Percentiles rank a stretch among this genome's conserved stretches.
phyloP scores from a whole-genome alignment of 2,888 invertebrate genomes.

The Platyscelio sp. region DNA sequence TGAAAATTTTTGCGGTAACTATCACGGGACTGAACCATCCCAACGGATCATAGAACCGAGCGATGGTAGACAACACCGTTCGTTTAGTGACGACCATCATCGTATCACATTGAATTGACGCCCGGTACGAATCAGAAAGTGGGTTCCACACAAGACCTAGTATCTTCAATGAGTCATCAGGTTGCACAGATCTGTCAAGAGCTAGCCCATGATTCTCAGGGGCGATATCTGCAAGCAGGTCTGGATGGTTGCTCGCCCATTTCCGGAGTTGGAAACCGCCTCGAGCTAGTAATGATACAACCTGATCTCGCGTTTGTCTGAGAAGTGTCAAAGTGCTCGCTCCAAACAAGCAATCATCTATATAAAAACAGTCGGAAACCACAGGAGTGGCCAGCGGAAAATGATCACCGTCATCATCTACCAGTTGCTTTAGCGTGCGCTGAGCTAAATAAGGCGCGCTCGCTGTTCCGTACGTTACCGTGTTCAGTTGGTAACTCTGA shows the following conservation, averaged over 20 bases:
- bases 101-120: background rate
- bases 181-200: background rate
- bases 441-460: slow-evolving; percentile 31
- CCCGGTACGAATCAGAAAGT: background rate
- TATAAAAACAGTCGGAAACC: background rate
- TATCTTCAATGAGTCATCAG: background rate
- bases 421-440: slow-evolving; percentile 39
- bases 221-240: background rate
- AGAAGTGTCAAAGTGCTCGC: background rate
- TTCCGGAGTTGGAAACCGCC: slow-evolving; percentile 20
- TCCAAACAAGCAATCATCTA: slow-evolving; percentile 32
- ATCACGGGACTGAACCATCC: background rate
- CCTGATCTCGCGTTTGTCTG: background rate
- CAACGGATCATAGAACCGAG: background rate
- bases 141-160: background rate
- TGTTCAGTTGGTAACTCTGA: slow-evolving; percentile 9
- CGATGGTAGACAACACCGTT: background rate
- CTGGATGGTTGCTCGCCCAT: slow-evolving; percentile 30
- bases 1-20: background rate
- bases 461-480: slow-evolving; percentile 39
- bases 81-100: background rate
- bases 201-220: background rate
- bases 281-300: background rate
- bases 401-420: slow-evolving; percentile 11
- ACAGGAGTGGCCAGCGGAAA: slow-evolving; percentile 26